phyloP scores from a whole-genome alignment of 2,888 invertebrate species.

The Cabera pusaria region DNA sequence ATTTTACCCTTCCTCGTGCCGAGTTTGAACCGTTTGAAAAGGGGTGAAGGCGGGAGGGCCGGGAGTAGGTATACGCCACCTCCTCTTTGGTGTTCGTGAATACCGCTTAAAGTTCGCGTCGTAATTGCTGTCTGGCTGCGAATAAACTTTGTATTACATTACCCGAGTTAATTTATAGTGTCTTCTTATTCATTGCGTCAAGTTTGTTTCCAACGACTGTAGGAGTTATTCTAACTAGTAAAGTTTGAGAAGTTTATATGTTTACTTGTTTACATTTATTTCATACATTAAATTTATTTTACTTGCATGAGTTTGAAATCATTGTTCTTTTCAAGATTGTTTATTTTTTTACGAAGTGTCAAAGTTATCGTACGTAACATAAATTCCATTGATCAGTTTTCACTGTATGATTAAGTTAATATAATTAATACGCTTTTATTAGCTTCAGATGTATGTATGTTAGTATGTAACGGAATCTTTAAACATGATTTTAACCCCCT shows the following conservation, averaged over 20 bases:
- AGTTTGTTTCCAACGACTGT: slow-evolving; percentile 59
- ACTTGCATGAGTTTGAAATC: too few relatives aligned
- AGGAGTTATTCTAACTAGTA: slow-evolving; percentile 51
- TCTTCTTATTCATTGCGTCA: slow-evolving; percentile 73
- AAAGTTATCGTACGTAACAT: too few relatives aligned
- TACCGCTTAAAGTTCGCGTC: slow-evolving; percentile 74
- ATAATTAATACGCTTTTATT: too few relatives aligned
- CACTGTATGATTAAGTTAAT: too few relatives aligned
- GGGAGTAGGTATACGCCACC: slow-evolving; percentile 45
- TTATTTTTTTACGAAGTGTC: too few relatives aligned
- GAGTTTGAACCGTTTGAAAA: slow-evolving; percentile 62
- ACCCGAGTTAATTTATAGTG: slow-evolving; percentile 77
- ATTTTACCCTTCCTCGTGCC: slow-evolving; percentile 51
- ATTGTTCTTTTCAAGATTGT: too few relatives aligned
- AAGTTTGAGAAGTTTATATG: slow-evolving; percentile 39
- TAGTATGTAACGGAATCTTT: too few relatives aligned
- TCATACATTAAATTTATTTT: too few relatives aligned
- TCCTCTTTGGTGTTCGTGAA: slow-evolving; percentile 74
- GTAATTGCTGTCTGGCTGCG: slow-evolving; percentile 80
- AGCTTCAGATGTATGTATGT: too few relatives aligned
- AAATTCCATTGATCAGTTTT: too few relatives aligned
- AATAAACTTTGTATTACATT: slow-evolving; percentile 81
- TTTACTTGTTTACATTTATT: slow-evolving; percentile 20
- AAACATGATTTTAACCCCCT: too few relatives aligned
- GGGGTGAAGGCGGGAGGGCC: slow-evolving; percentile 49